These are phyloP conservation scores for Oreochromis spilurus DNA, from an alignment of 2,113 vertebrate species.

Conservation along the genomic window DNA sequence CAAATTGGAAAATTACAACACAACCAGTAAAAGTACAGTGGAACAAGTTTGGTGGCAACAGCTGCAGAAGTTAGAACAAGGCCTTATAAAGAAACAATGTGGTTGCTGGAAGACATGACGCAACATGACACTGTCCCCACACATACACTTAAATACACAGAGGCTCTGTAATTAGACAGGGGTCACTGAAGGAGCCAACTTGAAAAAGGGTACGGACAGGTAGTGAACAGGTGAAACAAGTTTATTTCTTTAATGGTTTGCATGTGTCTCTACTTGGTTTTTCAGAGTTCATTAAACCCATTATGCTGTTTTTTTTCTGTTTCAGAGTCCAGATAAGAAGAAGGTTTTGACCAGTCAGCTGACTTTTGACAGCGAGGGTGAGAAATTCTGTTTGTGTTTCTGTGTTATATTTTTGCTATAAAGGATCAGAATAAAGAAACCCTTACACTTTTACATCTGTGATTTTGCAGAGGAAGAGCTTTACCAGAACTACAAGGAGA, in stretches of 20 bases:
- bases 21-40: slow-evolving; percentile 6
- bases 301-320: background rate
- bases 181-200: background rate
- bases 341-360: slow-evolving; percentile 81
- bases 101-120: slow-evolving; percentile 37
- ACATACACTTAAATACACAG: background rate
- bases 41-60: background rate
- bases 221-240: slow-evolving; percentile 26
- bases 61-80: background rate
- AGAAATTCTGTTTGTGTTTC: slow-evolving; percentile 27
- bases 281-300: background rate
- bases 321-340: slow-evolving; percentile 75
- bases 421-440: background rate
- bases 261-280: background rate
- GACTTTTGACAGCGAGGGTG: slow-evolving; percentile 93
- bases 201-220: background rate
- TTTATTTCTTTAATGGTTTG: background rate
- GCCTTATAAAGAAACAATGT: slow-evolving; percentile 39
- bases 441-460: background rate
- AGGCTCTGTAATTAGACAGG: slow-evolving; percentile 18
- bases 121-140: slow-evolving; percentile 11
- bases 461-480: slow-evolving; percentile 83
- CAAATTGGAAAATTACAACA: slow-evolving; percentile 4
- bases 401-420: background rate
- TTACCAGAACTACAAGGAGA: slow-evolving; percentile 98